Evolutionary conservation across 2,113 vertebrate species (phyloP).

Genomic region (Corvus hawaiiensis): DNA sequence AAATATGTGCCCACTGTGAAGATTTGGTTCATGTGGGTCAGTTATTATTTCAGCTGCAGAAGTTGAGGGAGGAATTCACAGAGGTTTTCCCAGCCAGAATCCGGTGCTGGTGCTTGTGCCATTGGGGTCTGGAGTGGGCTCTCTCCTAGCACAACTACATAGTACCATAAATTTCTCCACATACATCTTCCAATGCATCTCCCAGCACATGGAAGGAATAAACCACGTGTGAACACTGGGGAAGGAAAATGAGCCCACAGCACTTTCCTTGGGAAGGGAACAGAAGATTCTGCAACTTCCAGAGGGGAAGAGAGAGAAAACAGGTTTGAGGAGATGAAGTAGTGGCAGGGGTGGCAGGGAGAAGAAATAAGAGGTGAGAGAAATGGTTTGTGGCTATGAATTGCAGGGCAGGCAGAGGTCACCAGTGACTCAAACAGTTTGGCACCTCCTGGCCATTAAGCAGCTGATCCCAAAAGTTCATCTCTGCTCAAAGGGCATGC

Average conservation of each 20-base stretch:
- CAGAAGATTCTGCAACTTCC: not conserved
- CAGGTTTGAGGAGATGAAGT: not conserved
- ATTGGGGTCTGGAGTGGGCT: not conserved
- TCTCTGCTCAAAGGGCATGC: not conserved
- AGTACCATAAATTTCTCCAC: not conserved
- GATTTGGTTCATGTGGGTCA: not conserved
- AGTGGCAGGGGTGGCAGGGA: not conserved
- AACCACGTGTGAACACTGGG: not conserved
- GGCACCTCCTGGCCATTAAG: not conserved
- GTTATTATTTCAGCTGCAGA: conserved; percentile 22
- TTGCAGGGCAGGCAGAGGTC: not conserved
- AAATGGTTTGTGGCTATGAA: not conserved
- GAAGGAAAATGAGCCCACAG: not conserved
- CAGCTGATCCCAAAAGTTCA: not conserved
- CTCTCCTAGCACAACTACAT: too few relatives aligned
- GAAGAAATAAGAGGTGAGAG: not conserved
- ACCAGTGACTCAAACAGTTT: not conserved
- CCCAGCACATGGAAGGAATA: not conserved
- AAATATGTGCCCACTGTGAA: not conserved
- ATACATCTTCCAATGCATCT: not conserved
- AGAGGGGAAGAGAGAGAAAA: not conserved
- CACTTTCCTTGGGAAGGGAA: not conserved
- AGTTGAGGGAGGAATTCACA: not conserved
- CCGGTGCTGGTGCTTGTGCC: not conserved
- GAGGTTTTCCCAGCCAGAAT: not conserved